Percentiles rank a stretch among this genome's conserved stretches.
Evolutionary conservation across 2,888 invertebrate genomes (phyloP).

Genomic region (Elysia crispata): DNA sequence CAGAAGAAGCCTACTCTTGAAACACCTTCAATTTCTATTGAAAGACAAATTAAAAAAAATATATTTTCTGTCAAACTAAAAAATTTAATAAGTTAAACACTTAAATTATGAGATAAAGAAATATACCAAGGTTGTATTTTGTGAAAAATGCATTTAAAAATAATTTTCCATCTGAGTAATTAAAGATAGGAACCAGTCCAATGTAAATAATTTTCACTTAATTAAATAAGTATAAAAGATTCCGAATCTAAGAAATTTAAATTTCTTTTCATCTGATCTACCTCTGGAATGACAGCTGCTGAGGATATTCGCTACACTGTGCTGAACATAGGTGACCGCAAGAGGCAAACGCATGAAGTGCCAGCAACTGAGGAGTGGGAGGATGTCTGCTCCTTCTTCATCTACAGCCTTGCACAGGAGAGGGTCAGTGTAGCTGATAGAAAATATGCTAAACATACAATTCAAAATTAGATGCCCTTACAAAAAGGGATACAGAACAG

Average conservation of each 20-base stretch:
- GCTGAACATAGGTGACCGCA: constrained; percentile 78
- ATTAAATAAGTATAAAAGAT: no score
- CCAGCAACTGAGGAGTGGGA: constrained; percentile 77
- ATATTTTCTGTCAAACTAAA: no score
- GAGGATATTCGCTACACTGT: constrained; percentile 79
- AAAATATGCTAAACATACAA: not conserved
- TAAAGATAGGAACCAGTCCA: no score
- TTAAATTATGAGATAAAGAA: no score
- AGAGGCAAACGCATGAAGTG: constrained; percentile 77
- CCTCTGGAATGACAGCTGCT: constrained; percentile 51
- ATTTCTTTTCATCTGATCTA: not conserved
- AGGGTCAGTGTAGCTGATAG: constrained; percentile 62
- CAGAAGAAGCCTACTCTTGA: not conserved
- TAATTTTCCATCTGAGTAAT: no score
- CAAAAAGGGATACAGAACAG: no score
- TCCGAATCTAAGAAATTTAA: not conserved
- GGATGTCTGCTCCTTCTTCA: constrained; percentile 80
- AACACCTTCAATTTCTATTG: not conserved
- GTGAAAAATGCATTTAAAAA: no score
- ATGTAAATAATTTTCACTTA: no score
- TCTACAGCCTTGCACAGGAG: constrained; percentile 78
- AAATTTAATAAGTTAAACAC: no score
- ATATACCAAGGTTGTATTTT: no score
- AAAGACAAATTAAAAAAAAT: not conserved
- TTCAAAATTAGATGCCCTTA: not conserved